Conservation (phyloP, 2,113 vertebrate genomes). For the Anhinga anhinga region DNA sequence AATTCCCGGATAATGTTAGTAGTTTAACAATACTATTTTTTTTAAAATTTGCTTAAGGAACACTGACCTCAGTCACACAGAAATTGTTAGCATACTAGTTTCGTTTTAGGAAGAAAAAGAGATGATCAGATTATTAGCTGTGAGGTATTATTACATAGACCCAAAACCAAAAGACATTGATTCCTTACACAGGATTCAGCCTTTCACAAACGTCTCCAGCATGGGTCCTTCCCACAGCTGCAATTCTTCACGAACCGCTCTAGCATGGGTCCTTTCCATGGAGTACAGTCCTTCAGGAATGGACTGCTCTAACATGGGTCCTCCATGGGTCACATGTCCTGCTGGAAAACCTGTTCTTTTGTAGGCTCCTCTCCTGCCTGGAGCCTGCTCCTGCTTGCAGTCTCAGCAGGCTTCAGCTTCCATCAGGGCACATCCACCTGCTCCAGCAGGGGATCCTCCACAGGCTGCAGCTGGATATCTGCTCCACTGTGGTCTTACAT, state of each 20-base stretch:
- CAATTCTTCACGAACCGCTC: neutral
- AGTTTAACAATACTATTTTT: neutral
- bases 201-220: neutral
- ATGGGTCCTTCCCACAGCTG: neutral
- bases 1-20: neutral
- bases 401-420: neutral
- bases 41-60: neutral
- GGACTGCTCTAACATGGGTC: neutral
- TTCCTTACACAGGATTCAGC: neutral
- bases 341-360: neutral
- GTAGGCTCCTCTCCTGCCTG: neutral
- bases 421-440: neutral
- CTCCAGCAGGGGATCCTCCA: neutral
- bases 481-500: neutral
- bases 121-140: neutral
- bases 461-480: fast-evolving
- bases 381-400: too few relatives aligned
- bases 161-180: neutral
- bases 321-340: too few relatives aligned
- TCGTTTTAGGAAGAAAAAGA: neutral
- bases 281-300: neutral
- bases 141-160: neutral
- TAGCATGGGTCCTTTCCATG: neutral
- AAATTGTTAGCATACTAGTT: neutral
- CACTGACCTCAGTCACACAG: neutral